phyloP scores from a whole-genome alignment of 2,113 vertebrate genomes.

The Hiodon alosoides region DNA sequence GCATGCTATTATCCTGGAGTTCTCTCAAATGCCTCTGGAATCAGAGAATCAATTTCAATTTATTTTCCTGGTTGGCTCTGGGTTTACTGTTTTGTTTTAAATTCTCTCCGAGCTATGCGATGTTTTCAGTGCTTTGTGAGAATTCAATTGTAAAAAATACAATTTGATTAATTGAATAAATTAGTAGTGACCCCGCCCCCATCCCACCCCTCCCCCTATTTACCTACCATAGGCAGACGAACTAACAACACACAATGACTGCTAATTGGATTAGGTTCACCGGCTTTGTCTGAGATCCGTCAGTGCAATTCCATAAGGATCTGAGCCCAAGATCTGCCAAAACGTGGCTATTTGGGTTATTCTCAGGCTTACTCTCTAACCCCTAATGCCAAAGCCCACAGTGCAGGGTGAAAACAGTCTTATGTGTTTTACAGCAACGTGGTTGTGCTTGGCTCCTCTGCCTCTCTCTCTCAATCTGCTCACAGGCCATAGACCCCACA shows the following conservation, averaged over 20 bases:
- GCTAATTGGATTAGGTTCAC: slow-evolving; percentile 1
- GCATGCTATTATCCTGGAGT: no score
- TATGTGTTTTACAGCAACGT: background rate
- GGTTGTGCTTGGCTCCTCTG: background rate
- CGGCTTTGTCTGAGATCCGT: background rate
- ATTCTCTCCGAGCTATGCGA: no score
- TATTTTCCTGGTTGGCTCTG: background rate
- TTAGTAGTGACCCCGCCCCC: background rate
- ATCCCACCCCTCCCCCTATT: background rate
- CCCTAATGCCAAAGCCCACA: slow-evolving; percentile 3
- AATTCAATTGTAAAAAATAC: no score
- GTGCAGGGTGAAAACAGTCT: background rate
- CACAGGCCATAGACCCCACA: background rate
- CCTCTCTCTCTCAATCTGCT: background rate
- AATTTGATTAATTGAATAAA: background rate
- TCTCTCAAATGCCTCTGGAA: no score
- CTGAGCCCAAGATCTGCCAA: background rate
- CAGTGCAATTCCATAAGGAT: background rate
- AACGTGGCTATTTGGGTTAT: background rate
- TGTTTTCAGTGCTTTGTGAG: no score
- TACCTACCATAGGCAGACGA: background rate
- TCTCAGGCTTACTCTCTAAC: background rate
- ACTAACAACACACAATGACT: background rate
- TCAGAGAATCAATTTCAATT: no score
- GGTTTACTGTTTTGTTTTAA: background rate